Evolutionary conservation across 2,797 vertebrate genomes (phyloP).

Genomic region (Harpagifer antarcticus): DNA sequence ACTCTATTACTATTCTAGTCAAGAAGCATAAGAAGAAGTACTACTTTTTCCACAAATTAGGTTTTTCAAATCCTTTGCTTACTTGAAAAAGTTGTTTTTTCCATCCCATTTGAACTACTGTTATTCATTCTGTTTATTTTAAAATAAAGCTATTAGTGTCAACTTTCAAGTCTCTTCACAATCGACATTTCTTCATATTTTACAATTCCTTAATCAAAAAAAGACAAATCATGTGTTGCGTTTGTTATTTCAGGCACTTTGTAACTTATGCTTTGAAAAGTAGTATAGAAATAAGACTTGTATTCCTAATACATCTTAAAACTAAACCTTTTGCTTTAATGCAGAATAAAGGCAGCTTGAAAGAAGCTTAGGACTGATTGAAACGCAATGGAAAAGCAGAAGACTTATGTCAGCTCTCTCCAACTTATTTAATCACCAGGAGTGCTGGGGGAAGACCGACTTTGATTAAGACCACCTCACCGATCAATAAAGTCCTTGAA

Average conservation of each 20-base stretch:
- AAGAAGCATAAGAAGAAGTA: not conserved
- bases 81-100: not conserved
- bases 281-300: too few relatives aligned
- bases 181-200: too few relatives aligned
- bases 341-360: constrained; percentile 43
- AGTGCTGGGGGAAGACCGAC: constrained; percentile 87
- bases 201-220: too few relatives aligned
- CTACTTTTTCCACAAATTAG: not conserved
- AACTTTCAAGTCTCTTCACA: too few relatives aligned
- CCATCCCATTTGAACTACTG: not conserved
- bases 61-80: not conserved
- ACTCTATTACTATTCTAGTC: not conserved
- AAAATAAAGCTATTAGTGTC: too few relatives aligned
- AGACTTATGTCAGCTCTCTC: constrained; percentile 81
- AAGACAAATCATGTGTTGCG: too few relatives aligned
- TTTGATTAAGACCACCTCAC: constrained; percentile 90
- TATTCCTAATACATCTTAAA: not conserved
- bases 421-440: constrained; percentile 91
- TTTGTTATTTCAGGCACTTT: too few relatives aligned
- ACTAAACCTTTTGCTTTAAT: not conserved
- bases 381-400: constrained; percentile 81
- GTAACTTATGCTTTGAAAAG: not conserved
- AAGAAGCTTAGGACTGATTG: constrained; percentile 79
- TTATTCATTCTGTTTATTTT: too few relatives aligned
- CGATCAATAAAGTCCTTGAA: constrained; percentile 94